Evolutionary conservation across 2,888 invertebrate genomes (phyloP).

Genomic region (Epistrophe grossulariae): DNA sequence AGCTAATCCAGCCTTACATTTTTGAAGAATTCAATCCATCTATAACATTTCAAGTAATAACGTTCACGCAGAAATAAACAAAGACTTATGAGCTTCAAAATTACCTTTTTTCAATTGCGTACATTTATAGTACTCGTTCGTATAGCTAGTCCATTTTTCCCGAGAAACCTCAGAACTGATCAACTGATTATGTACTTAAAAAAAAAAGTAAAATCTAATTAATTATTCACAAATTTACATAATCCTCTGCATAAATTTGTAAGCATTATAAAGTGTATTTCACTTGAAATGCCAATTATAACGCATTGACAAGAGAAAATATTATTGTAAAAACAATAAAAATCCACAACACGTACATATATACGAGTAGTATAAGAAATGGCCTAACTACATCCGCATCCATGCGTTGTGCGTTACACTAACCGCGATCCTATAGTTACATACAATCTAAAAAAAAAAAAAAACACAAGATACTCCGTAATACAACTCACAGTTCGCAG

Average conservation of each 20-base stretch:
- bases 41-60: no score
- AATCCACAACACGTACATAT: not conserved
- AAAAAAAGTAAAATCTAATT: not conserved
- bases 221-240: constrained; percentile 5
- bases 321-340: not conserved
- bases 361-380: not conserved
- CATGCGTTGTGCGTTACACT: constrained; percentile 70
- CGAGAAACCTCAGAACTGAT: not conserved
- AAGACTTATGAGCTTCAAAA: no score
- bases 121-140: no score
- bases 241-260: constrained; percentile 9
- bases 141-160: no score
- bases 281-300: constrained; percentile 28
- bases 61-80: no score
- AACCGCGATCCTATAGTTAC: constrained; percentile 55
- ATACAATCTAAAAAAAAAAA: not conserved
- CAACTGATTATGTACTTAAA: not conserved
- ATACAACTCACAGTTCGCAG: not conserved
- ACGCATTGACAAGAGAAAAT: constrained; percentile 47
- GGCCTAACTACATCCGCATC: constrained; percentile 48
- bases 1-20: no score
- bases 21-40: no score
- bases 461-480: not conserved
- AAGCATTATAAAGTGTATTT: not conserved
- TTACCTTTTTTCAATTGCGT: no score